Evolutionary conservation across 2,113 vertebrate species (phyloP).

Genomic region (Lontra canadensis): DNA sequence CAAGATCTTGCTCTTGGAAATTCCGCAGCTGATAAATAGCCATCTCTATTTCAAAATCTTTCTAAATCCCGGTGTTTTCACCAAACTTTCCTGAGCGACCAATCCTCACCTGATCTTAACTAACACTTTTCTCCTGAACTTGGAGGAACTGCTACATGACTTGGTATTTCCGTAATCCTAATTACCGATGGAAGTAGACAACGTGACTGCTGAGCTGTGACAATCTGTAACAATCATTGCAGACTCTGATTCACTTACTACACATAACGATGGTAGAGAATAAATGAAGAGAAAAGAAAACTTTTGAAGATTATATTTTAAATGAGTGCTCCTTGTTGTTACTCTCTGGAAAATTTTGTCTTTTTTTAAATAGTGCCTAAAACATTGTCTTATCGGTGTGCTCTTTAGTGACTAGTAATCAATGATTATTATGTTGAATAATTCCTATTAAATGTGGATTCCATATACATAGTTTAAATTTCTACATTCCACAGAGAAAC

Average conservation of each 20-base stretch:
- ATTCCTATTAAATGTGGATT: constrained; percentile 40
- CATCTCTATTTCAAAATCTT: constrained; percentile 40
- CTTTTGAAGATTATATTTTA: constrained; percentile 4
- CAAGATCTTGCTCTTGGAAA: not conserved
- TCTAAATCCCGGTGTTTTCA: constrained; percentile 11
- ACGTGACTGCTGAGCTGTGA: constrained; percentile 11
- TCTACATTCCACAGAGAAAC: constrained; percentile 16
- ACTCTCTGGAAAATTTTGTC: constrained; percentile 37
- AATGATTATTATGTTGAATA: constrained; percentile 45
- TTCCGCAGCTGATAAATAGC: not conserved
- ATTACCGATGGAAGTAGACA: not conserved
- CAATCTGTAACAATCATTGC: constrained; percentile 39
- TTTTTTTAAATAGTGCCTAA: constrained; percentile 62
- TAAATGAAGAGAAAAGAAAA: not conserved
- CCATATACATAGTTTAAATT: constrained; percentile 35
- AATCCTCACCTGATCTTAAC: not conserved
- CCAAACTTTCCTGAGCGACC: not conserved
- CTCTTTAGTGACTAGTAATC: constrained; percentile 34
- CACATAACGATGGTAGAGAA: not conserved
- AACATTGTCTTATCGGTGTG: constrained; percentile 19
- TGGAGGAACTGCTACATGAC: not conserved
- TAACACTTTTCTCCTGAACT: not conserved
- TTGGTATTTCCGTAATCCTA: constrained; percentile 1
- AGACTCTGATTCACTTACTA: not conserved
- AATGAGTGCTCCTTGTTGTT: constrained; percentile 8